phyloP scores from a whole-genome alignment of 2,113 vertebrate genomes.

The Todiramphus saurophagus region DNA sequence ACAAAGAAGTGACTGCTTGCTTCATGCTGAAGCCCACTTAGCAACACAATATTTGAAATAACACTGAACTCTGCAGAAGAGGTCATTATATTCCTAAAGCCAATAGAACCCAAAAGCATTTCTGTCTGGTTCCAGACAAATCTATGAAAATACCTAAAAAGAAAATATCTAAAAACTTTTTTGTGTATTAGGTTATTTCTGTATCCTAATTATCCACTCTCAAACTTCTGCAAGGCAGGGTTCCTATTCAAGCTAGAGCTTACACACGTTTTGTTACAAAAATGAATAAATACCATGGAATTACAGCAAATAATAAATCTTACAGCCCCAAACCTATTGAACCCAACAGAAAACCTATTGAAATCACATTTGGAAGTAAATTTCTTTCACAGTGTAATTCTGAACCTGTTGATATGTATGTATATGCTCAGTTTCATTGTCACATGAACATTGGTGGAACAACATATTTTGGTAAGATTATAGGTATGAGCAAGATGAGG shows the following conservation, averaged over 20 bases:
- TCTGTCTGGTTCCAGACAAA: not conserved
- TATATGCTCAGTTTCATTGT: not conserved
- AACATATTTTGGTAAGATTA: not conserved
- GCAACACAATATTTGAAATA: not conserved
- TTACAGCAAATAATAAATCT: not conserved
- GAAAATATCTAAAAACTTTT: no score
- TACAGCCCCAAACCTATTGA: not conserved
- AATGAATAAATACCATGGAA: not conserved
- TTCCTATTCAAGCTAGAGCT: not conserved
- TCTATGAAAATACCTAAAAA: not conserved
- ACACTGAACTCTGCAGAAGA: not conserved
- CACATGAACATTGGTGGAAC: not conserved
- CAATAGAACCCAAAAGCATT: not conserved
- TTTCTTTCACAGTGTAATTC: not conserved
- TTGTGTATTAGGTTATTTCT: not conserved
- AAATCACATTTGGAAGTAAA: not conserved
- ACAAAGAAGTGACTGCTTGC: not conserved
- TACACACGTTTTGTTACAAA: not conserved
- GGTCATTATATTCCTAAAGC: not conserved
- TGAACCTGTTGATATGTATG: not conserved
- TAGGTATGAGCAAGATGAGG: not conserved
- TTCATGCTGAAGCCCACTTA: not conserved
- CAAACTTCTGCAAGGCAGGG: not conserved
- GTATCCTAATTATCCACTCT: not conserved
- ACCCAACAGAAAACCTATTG: not conserved